Conservation (phyloP, 2,888 invertebrate species). For the Pediacus dermestoides region DNA sequence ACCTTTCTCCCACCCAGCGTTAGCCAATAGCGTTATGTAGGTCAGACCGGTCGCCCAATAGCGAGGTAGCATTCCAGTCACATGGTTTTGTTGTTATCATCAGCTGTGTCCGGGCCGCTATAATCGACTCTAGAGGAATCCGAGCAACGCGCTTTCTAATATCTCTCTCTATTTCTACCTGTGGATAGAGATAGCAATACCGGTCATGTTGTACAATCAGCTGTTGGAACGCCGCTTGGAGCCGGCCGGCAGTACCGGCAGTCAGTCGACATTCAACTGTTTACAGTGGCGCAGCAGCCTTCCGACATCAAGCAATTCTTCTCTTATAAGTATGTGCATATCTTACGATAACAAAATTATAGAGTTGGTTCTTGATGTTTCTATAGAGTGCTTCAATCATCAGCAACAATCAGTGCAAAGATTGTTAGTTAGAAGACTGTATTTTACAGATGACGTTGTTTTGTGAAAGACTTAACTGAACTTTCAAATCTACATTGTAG, state of each 20-base stretch:
- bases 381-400: constrained; percentile 40
- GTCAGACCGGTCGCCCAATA: constrained; percentile 53
- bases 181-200: constrained; percentile 14
- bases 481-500: constrained; percentile 10
- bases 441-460: constrained; percentile 42
- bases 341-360: constrained; percentile 42
- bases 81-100: constrained; percentile 69
- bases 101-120: constrained; percentile 57
- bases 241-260: constrained; percentile 42
- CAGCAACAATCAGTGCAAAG: constrained; percentile 41
- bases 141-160: constrained; percentile 19
- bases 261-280: constrained; percentile 45
- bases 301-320: constrained; percentile 19
- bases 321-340: constrained; percentile 44
- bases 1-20: constrained; percentile 43
- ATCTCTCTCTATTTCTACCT: constrained; percentile 15
- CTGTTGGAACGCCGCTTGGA: constrained; percentile 33
- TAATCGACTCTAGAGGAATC: constrained; percentile 26
- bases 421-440: constrained; percentile 43
- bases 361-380: constrained; percentile 38
- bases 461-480: constrained; percentile 32
- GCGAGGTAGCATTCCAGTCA: constrained; percentile 50
- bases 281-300: constrained; percentile 33
- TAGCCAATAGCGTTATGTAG: constrained; percentile 56
- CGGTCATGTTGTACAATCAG: constrained; percentile 12